These are phyloP conservation scores for Eublepharis macularius DNA, from an alignment of 2,113 vertebrate genomes.

Conservation along the genomic window DNA sequence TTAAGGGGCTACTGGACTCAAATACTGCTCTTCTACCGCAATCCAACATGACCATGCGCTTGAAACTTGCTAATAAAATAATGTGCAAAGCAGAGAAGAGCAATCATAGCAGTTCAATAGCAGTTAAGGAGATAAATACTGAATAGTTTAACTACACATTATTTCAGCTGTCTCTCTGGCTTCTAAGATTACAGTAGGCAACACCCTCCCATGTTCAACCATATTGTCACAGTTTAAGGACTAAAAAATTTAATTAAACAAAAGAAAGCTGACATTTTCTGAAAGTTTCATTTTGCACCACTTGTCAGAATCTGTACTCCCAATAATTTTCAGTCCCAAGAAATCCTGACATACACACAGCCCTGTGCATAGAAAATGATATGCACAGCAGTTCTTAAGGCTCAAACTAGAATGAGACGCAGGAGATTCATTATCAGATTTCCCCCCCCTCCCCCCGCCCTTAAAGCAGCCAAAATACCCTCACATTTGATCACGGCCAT, in stretches of 20 bases:
- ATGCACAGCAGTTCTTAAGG: not conserved
- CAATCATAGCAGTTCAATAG: not conserved
- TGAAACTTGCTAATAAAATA: too few relatives aligned
- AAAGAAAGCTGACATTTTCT: not conserved
- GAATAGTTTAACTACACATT: slow-evolving; percentile 2
- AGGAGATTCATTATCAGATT: too few relatives aligned
- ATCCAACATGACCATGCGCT: too few relatives aligned
- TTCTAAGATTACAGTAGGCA: not conserved
- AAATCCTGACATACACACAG: not conserved
- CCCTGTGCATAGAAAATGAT: not conserved
- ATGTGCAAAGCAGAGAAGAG: too few relatives aligned
- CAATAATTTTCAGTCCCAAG: not conserved
- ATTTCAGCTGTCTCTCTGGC: not conserved
- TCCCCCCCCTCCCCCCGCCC: too few relatives aligned
- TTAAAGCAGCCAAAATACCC: too few relatives aligned
- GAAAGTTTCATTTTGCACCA: not conserved
- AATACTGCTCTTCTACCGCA: too few relatives aligned
- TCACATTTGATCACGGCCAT: too few relatives aligned
- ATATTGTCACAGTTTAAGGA: not conserved
- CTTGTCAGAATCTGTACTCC: too few relatives aligned
- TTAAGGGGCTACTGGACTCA: too few relatives aligned
- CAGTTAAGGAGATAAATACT: not conserved
- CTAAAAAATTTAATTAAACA: not conserved
- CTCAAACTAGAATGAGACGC: too few relatives aligned
- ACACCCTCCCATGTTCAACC: not conserved